A percentile compares a stretch with the other conserved stretches of the same genome.
Conservation (phyloP, 2,797 vertebrate species). For the Clarias platycephalus region DNA sequence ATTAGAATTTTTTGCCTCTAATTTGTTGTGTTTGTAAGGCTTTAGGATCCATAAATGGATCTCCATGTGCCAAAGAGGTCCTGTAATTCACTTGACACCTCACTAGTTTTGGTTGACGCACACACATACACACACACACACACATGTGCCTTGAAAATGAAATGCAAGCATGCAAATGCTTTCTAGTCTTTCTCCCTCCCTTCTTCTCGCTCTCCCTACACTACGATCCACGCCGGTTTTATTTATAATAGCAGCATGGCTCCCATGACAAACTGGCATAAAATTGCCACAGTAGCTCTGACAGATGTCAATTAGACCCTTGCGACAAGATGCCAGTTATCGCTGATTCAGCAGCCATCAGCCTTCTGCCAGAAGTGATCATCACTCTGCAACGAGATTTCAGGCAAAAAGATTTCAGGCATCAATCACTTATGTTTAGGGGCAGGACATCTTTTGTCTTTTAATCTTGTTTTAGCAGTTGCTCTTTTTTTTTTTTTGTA, state of each 20-base stretch:
- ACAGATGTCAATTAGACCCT: slow-evolving; percentile 24
- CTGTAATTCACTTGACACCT: slow-evolving; percentile 58
- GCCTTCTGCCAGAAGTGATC: neutral
- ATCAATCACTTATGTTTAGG: neutral
- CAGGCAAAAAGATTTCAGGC: neutral
- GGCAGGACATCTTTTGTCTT: neutral
- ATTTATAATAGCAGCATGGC: slow-evolving; percentile 13
- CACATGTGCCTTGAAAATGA: slow-evolving; percentile 54
- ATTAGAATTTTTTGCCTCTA: neutral
- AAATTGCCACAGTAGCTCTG: slow-evolving; percentile 36
- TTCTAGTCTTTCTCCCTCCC: slow-evolving; percentile 17
- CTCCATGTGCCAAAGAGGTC: slow-evolving; percentile 57
- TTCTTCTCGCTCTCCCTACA: neutral
- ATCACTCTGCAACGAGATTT: neutral
- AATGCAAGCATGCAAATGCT: slow-evolving; percentile 61
- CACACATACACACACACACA: neutral
- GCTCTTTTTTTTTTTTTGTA: neutral
- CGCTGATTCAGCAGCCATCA: slow-evolving; percentile 19
- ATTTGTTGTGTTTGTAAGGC: neutral
- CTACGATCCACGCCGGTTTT: neutral
- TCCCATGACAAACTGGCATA: slow-evolving; percentile 20
- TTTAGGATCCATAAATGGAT: neutral
- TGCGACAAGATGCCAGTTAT: neutral
- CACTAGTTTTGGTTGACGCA: slow-evolving; percentile 43
- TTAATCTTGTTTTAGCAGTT: neutral